Evolutionary conservation across 2,113 vertebrate species (phyloP).

Genomic region (Catharus fuscescens): DNA sequence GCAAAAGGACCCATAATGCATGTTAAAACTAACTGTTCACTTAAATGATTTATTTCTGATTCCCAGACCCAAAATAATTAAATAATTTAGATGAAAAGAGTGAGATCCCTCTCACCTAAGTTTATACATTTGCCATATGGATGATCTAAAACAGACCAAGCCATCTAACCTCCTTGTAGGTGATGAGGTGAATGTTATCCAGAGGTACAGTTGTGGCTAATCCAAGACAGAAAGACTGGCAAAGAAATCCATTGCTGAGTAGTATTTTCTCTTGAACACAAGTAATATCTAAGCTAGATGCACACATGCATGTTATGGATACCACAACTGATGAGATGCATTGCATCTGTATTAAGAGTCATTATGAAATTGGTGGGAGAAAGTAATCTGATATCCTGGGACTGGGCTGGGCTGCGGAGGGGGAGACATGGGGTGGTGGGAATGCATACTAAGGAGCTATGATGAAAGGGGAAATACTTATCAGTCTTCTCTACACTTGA

Average conservation of each 20-base stretch:
- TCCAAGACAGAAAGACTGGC: neutral
- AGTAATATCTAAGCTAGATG: neutral
- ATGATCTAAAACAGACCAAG: neutral
- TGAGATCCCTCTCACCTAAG: neutral
- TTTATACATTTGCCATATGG: neutral
- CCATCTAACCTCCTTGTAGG: neutral
- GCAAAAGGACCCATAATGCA: neutral
- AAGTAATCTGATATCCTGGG: neutral
- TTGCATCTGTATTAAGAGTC: neutral
- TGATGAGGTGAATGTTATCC: neutral
- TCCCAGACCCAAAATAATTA: neutral
- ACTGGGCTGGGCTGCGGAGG: fast-evolving
- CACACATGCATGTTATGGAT: neutral
- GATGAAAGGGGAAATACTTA: neutral
- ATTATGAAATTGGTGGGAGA: neutral
- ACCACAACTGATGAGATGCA: neutral
- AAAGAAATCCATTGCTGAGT: neutral
- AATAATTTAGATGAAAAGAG: neutral
- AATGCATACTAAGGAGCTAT: neutral
- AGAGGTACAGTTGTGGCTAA: neutral
- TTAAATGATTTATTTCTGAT: neutral
- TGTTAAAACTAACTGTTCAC: neutral
- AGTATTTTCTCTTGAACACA: neutral
- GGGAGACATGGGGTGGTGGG: fast-evolving
- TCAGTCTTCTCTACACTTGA: neutral